phyloP scores from a whole-genome alignment of 2,888 invertebrate species.

The Agrochola macilenta region DNA sequence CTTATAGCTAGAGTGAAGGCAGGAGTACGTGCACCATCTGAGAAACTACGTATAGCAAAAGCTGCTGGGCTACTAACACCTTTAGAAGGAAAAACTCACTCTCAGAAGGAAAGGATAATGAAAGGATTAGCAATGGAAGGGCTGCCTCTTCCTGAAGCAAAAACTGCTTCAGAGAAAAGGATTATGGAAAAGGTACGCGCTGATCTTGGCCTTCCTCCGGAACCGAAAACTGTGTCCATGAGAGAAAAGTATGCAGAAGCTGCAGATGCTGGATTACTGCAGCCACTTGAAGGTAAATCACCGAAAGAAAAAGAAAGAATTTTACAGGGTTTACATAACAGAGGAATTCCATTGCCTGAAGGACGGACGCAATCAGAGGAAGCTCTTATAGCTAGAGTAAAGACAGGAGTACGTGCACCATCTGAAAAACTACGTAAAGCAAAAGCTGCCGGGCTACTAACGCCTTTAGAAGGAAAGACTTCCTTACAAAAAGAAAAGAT shows the following conservation, averaged over 20 bases:
- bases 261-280: constrained; percentile 4
- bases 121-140: no score
- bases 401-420: not conserved
- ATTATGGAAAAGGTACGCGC: not conserved
- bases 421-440: not conserved
- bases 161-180: constrained; percentile 4
- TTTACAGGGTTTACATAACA: not conserved
- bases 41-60: no score
- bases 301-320: not conserved
- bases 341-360: constrained; percentile 20
- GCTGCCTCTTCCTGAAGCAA: no score
- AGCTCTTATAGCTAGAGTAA: constrained; percentile 19
- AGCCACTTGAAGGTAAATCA: constrained; percentile 19
- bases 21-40: no score
- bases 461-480: constrained; percentile 65
- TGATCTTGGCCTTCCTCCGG: constrained; percentile 8
- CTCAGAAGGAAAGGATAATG: no score
- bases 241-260: not conserved
- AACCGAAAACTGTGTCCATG: constrained; percentile 9
- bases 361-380: constrained; percentile 18
- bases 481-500: constrained; percentile 65
- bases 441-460: constrained; percentile 55
- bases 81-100: no score
- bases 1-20: no score
- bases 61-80: no score